Evolutionary conservation across 2,113 vertebrate species (phyloP).

Genomic region (Saccopteryx bilineata): DNA sequence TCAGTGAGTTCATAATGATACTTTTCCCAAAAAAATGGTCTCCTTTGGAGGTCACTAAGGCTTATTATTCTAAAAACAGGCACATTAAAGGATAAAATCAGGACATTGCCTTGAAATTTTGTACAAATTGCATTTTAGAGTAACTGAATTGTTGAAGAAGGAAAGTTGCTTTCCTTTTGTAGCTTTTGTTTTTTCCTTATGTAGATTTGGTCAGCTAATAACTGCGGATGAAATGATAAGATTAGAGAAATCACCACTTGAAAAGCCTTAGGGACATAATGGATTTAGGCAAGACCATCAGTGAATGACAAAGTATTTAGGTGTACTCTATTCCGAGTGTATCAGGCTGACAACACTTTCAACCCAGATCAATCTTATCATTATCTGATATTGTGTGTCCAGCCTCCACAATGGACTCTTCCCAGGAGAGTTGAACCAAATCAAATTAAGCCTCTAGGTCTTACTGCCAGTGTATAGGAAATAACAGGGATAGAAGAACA

Average conservation of each 20-base stretch:
- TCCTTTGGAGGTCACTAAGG: background rate
- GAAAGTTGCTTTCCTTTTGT: background rate
- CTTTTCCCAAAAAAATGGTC: background rate
- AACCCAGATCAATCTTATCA: background rate
- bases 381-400: background rate
- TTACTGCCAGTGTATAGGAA: background rate
- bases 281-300: background rate
- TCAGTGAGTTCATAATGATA: background rate
- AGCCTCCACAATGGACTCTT: background rate
- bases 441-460: background rate
- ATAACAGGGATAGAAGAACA: background rate
- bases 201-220: slow-evolving; percentile 22
- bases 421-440: background rate
- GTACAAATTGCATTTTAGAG: background rate
- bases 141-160: slow-evolving; percentile 9
- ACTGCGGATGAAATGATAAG: background rate
- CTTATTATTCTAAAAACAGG: background rate
- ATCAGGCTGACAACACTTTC: background rate
- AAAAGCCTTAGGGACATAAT: background rate
- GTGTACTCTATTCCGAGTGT: background rate
- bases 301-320: slow-evolving; percentile 11
- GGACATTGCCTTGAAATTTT: slow-evolving; percentile 42
- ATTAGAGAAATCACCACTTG: slow-evolving; percentile 25
- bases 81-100: background rate
- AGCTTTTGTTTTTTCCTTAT: background rate